These are phyloP conservation scores for Dendroctonus ponderosae DNA, from an alignment of 1,140 invertebrate genomes.

Conservation along the genomic window DNA sequence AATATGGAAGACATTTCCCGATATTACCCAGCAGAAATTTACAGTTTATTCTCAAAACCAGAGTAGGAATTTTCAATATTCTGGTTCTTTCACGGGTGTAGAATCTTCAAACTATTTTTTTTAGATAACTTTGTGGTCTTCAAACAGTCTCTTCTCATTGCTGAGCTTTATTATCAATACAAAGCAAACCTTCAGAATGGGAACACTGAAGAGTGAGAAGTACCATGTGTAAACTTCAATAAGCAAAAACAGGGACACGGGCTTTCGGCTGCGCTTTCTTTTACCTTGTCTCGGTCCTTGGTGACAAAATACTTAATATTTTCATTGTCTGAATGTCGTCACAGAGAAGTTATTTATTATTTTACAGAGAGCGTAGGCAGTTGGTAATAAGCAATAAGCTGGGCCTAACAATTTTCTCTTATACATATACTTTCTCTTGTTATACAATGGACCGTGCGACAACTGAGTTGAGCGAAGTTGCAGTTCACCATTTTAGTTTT, in stretches of 20 bases:
- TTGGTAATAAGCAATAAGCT: slow-evolving; percentile 19
- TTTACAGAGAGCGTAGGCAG: slow-evolving; percentile 19
- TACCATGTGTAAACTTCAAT: slow-evolving; percentile 1
- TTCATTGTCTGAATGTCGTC: slow-evolving; percentile 24
- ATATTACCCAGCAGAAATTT: too few species aligned
- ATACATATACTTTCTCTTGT: slow-evolving; percentile 22
- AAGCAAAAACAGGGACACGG: slow-evolving; percentile 8
- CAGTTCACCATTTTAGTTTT: neutral
- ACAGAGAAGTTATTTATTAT: slow-evolving; percentile 20
- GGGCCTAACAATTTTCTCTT: slow-evolving; percentile 22
- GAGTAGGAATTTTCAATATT: too few species aligned
- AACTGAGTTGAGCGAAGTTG: slow-evolving; percentile 1
- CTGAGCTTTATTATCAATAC: too few species aligned
- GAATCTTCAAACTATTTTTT: too few species aligned
- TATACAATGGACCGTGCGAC: slow-evolving; percentile 19
- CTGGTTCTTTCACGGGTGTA: too few species aligned
- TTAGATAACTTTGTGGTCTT: too few species aligned
- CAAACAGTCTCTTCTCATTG: too few species aligned
- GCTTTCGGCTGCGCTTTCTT: slow-evolving; percentile 7
- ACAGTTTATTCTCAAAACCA: too few species aligned
- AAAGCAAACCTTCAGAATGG: too few species aligned
- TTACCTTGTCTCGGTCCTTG: slow-evolving; percentile 22
- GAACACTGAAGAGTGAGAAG: neutral
- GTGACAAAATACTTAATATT: slow-evolving; percentile 25
- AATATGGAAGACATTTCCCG: too few species aligned